Base-by-base conservation (phyloP, 2,888 invertebrate species). In the Netelia melanura region DNA sequence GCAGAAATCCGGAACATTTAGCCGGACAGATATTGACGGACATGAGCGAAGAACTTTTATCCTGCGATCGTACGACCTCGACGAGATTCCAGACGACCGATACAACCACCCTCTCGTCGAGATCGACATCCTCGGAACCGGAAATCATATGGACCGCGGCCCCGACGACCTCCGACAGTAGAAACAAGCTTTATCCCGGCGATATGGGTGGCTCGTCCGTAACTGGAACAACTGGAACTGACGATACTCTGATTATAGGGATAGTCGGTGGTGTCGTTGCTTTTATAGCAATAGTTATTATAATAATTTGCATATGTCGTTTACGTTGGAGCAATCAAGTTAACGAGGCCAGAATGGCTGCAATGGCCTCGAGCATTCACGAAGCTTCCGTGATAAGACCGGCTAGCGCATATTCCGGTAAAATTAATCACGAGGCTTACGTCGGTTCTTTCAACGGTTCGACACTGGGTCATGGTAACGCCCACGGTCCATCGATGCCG, bases 171-270 rank as follows among this genome's bases (percentile, higher is more conserved):
- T 94, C 95, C 54, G 96, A 81, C 94, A 95, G 30, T 94, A 95
- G 89, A 94, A 95, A 89, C 92, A 95, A 95, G 94, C 91, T 94
- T 94, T 83, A 95, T 94, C 91, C 92, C 92, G 83, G 95, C 95
- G 25, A 95, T 95, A 93, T 95, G 95, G 64, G 95, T 95, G 14
- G 88, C 3, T 54, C 64, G 11, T 43, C 86, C 62, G 84, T 87
- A 25, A 64, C 71, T 0, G 95, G 95, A 9, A 94, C 96, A 0
- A 95, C 97, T 11, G 96, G 96, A 78, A 98, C 98, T 90, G 98
- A 98, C 90, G 98, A 98, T 89, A 98, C 98, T 3, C 94, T 98
- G n/a, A 98, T 98, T 74, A 98, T 98, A 83, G 98, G 98, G n/a
- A 98, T 98, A 87, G 98, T 98, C 0, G 98, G 98, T 0, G 98